Evolutionary conservation across 1,140 invertebrate species (phyloP).

Genomic region (Eciton burchellii): DNA sequence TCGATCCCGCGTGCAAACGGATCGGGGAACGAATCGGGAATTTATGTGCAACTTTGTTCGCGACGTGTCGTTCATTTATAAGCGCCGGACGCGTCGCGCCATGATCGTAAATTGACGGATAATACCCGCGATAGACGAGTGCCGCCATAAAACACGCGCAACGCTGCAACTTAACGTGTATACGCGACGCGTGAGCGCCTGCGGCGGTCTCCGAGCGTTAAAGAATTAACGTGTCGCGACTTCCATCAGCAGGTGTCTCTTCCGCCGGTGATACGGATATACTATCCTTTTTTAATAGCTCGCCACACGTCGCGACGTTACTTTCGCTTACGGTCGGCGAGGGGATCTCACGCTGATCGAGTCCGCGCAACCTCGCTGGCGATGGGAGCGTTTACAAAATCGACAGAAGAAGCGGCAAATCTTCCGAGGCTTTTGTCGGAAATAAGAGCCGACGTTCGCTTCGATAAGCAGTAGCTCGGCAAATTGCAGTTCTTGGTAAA

Average conservation of each 20-base stretch:
- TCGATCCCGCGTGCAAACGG: slow-evolving; percentile 40
- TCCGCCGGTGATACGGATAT: slow-evolving; percentile 37
- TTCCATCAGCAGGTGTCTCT: slow-evolving; percentile 53
- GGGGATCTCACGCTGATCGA: background rate
- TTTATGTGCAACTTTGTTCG: slow-evolving; percentile 54
- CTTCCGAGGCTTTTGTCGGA: background rate
- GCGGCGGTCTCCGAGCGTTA: slow-evolving; percentile 46
- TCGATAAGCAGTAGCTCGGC: slow-evolving; percentile 6
- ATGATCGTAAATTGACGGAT: slow-evolving; percentile 76
- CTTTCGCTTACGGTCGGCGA: background rate
- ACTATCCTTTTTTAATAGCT: slow-evolving; percentile 12
- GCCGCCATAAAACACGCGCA: slow-evolving; percentile 76
- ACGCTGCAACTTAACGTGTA: slow-evolving; percentile 67
- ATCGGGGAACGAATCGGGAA: slow-evolving; percentile 42
- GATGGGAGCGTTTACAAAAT: background rate
- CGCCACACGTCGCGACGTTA: background rate
- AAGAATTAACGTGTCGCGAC: slow-evolving; percentile 69
- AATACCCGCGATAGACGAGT: slow-evolving; percentile 63
- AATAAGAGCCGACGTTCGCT: background rate
- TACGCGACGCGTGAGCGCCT: slow-evolving; percentile 43
- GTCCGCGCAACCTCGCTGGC: background rate
- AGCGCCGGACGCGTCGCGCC: slow-evolving; percentile 34
- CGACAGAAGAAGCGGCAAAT: background rate
- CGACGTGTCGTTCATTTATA: slow-evolving; percentile 32
- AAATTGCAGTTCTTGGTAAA: slow-evolving; percentile 23